Evolutionary conservation across 2,797 vertebrate genomes (phyloP), one percentile per base, ranked within the genome.

Genomic region (Apodemus agrarius): DNA sequence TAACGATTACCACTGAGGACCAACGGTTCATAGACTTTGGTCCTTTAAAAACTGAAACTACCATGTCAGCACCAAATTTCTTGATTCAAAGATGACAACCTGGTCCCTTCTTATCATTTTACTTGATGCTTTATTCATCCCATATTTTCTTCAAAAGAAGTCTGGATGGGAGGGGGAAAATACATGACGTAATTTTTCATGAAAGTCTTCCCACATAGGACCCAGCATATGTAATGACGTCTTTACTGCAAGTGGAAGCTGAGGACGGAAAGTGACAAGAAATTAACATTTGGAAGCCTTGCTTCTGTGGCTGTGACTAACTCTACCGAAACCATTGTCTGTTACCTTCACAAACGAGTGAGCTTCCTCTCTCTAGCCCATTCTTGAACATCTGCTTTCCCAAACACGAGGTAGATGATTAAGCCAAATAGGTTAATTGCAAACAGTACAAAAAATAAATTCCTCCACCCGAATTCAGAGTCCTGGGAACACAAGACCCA

Each of bases 401-500:
- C 98, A 59, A 99, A 98, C 46, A 98, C 13, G 0, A 97, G 82
- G 97, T 78, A 99, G 97, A 99, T 9, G 43, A 99, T 3, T 1
- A 98, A 98, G 11, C 99, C 99, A 6, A 83, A 16, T 0, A 97
- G 17, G 63, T 98, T 99, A 96, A 99, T 88, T 49, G 93, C 98
- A 0, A 99, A 98, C 0, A 99, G 96, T 14, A 99, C 0, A 92
- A 97, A 98, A 98, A 99, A 99, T 74, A 99, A 98, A 26, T 95
- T 98, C 65, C 95, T 99, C 99, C 99, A 99, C 61, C 99, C 99
- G 0, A 89, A 95, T 93, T 99, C 96, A 17, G 98, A 97, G 93
- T 98, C 98, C 99, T 99, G 96, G 83, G 52, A 79, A 61, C 12
- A 93, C 85, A 94, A 96, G 93, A 85, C 3, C 34, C 72, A 54